Evolutionary conservation across 2,797 vertebrate species (phyloP).

Genomic region (Tapera naevia): DNA sequence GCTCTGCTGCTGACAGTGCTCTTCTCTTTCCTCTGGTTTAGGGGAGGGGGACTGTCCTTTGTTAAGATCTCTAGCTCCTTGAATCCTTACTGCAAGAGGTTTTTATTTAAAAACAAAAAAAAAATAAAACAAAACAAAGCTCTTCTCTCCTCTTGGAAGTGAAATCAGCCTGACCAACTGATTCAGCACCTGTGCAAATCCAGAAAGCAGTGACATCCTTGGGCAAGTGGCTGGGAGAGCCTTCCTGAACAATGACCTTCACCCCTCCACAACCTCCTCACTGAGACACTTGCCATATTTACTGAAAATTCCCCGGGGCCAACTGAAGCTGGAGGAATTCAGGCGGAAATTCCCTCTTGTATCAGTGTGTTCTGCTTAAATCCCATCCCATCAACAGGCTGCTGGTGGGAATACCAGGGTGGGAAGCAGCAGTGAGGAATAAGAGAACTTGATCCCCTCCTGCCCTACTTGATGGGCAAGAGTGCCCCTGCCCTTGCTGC

Average conservation of each 20-base stretch:
- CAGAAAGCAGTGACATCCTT: fast-evolving
- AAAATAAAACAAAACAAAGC: background rate
- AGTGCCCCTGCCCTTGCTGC: background rate
- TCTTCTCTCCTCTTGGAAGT: background rate
- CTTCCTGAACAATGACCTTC: background rate
- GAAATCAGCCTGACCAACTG: background rate
- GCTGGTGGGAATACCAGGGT: fast-evolving
- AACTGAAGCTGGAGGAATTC: background rate
- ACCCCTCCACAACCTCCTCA: background rate
- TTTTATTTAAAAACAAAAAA: background rate
- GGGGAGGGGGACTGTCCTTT: background rate
- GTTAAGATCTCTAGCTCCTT: background rate
- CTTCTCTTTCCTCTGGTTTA: background rate
- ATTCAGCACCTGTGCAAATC: background rate
- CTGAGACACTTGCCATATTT: background rate
- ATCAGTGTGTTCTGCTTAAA: fast-evolving
- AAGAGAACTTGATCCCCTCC: background rate
- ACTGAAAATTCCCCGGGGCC: fast-evolving
- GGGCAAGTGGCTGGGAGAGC: fast-evolving
- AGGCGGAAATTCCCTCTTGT: background rate
- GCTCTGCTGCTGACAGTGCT: background rate
- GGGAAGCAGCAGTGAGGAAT: background rate
- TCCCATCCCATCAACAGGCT: background rate
- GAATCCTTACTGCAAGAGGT: background rate
- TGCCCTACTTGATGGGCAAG: background rate